Percentiles rank a stretch among this genome's conserved stretches.
These are phyloP conservation scores for Notolepis coatsorum DNA, from an alignment of 2,797 vertebrate species.

Conservation along the genomic window DNA sequence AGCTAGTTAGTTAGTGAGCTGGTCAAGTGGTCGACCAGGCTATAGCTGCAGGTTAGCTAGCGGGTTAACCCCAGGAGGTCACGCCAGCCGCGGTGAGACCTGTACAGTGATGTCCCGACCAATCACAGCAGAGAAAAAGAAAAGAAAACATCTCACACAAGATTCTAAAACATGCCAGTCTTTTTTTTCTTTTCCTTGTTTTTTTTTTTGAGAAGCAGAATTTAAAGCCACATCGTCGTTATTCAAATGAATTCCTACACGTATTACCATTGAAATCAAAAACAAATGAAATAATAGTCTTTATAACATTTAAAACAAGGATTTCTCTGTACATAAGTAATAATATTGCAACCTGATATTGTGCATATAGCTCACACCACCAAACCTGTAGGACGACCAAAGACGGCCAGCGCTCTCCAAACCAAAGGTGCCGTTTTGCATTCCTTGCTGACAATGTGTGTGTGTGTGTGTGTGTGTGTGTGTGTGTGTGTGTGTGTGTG, in stretches of 20 bases:
- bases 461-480: constrained; percentile 5
- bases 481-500: constrained; percentile 36
- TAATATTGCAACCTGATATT: constrained; percentile 89
- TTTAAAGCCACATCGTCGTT: constrained; percentile 64
- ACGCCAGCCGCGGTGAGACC: constrained; percentile 49
- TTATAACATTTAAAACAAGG: constrained; percentile 72
- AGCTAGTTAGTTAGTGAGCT: constrained; percentile 44
- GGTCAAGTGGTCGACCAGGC: not conserved
- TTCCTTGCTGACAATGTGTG: constrained; percentile 54
- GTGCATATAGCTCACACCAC: constrained; percentile 83
- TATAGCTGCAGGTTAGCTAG: too few species aligned
- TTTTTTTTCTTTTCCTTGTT: constrained; percentile 39
- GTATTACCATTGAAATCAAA: constrained; percentile 73
- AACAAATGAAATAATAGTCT: constrained; percentile 66
- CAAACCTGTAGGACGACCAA: constrained; percentile 62
- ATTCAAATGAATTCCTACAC: constrained; percentile 74
- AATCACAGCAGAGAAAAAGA: constrained; percentile 45
- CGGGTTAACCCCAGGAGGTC: constrained; percentile 46
- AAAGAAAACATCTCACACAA: constrained; percentile 55
- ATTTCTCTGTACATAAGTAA: constrained; percentile 78
- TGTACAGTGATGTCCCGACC: constrained; percentile 70
- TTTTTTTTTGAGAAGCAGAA: constrained; percentile 63
- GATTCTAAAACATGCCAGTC: constrained; percentile 76
- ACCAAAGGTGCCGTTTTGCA: constrained; percentile 54
- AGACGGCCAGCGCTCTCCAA: constrained; percentile 61